Evolutionary conservation across 2,888 invertebrate species (phyloP).

Genomic region (Drosophila recens): DNA sequence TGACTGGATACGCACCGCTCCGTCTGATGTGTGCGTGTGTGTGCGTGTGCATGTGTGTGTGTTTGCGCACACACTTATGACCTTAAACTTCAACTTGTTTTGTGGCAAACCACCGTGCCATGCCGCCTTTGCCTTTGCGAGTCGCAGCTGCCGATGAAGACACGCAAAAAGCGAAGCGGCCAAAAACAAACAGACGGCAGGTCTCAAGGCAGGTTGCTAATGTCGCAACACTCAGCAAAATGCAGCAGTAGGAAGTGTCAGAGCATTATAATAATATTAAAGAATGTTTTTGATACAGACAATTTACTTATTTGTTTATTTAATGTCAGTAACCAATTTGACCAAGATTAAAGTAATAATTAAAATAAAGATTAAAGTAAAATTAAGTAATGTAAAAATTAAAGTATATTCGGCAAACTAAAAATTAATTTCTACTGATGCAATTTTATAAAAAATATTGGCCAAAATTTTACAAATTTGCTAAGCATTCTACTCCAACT

Average conservation of each 20-base stretch:
- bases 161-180: conserved; percentile 55
- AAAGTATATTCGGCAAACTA: too few species aligned
- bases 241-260: not conserved
- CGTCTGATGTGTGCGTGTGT: conserved; percentile 25
- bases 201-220: conserved; percentile 42
- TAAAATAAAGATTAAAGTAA: too few species aligned
- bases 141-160: conserved; percentile 62
- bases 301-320: too few species aligned
- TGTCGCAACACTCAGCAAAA: conserved; percentile 48
- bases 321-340: too few species aligned
- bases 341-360: too few species aligned
- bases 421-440: too few species aligned
- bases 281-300: too few species aligned
- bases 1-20: conserved; percentile 37
- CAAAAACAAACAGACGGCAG: conserved; percentile 69
- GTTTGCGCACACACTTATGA: conserved; percentile 60
- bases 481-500: too few species aligned
- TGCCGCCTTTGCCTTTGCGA: conserved; percentile 32
- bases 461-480: too few species aligned
- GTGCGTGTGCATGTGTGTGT: conserved; percentile 19
- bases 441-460: too few species aligned
- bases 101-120: conserved; percentile 42
- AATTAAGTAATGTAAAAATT: too few species aligned
- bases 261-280: not conserved
- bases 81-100: conserved; percentile 78